Evolutionary conservation across 2,113 vertebrate species (phyloP).

Genomic region (Nyctibius bracteatus): DNA sequence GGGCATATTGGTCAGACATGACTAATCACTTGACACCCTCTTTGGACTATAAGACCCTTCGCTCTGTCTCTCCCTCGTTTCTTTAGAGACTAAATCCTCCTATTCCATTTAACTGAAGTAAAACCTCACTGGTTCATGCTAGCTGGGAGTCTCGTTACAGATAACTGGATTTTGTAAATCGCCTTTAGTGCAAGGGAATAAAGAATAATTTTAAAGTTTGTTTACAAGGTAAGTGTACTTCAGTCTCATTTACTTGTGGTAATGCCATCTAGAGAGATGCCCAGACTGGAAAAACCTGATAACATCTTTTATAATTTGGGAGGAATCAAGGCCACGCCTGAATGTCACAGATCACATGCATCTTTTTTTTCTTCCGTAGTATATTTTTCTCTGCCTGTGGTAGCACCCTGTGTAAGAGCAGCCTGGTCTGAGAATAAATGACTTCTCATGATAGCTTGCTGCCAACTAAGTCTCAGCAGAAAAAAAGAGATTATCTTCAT

Average conservation of each 20-base stretch:
- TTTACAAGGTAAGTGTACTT: neutral
- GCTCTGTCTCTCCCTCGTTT: neutral
- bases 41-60: neutral
- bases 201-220: neutral
- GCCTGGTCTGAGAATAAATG: neutral
- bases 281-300: neutral
- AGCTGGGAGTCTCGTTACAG: neutral
- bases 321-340: neutral
- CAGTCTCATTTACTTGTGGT: neutral
- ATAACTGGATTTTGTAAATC: constrained; percentile 26
- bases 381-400: neutral
- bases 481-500: neutral
- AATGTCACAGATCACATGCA: fast-evolving
- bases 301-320: neutral
- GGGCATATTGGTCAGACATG: fast-evolving
- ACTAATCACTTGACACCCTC: neutral
- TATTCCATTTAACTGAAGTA: neutral
- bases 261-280: neutral
- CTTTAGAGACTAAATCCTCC: neutral
- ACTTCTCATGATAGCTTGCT: neutral
- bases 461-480: neutral
- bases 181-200: neutral
- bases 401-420: neutral
- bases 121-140: neutral
- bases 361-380: neutral